Evolutionary conservation across 2,888 invertebrate genomes (phyloP), one percentile per base, ranked within the genome.

Genomic region (Meghimatium bilineatum): DNA sequence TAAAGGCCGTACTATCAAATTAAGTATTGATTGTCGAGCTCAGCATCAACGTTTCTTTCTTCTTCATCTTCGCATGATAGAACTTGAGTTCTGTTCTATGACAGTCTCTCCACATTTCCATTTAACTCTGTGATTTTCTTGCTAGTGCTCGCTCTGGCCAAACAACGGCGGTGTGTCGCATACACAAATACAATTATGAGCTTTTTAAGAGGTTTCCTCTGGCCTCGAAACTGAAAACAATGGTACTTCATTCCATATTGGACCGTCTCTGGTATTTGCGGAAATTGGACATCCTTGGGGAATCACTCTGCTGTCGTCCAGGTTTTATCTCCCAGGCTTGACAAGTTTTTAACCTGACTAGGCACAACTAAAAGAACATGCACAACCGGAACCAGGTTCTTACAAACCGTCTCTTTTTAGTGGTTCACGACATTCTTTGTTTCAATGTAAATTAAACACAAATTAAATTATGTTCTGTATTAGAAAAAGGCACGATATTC

Each of bases 21-120:
- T 76, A 82, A 79, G 49, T 72, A 86, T 86, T 79, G 86, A 86
- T 86, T 81, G 80, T 20, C 72, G n/a, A 60, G 52, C 63, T 26
- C 32, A 77, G 44, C 78, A 82, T 86, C 78, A 84, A 85, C 78
- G 83, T 56, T 34, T 56, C 60, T 60, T 77, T 52, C 71, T 44
- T 84, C 71, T 44, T 84, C 81, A 49, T 67, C 32, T 76, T 82
- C 72, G 52, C 67, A 52, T 67, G 82, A 76, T 75, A 67, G 67
- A 67, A 44, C 5, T n/a, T 20, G 29, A 20, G 29, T 12, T 12
- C 20, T 66, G 23, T 78, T 63, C 36, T 67, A 0, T 34, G 32
- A 34, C 67, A 32, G 12, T 34, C 67, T 56, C 44, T 2, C 74
- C 32, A 49, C 23, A 74, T 74, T 52, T 74, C 52, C 52, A 74